Conservation (phyloP, 2,113 vertebrate species). For the Podarcis cretensis region DNA sequence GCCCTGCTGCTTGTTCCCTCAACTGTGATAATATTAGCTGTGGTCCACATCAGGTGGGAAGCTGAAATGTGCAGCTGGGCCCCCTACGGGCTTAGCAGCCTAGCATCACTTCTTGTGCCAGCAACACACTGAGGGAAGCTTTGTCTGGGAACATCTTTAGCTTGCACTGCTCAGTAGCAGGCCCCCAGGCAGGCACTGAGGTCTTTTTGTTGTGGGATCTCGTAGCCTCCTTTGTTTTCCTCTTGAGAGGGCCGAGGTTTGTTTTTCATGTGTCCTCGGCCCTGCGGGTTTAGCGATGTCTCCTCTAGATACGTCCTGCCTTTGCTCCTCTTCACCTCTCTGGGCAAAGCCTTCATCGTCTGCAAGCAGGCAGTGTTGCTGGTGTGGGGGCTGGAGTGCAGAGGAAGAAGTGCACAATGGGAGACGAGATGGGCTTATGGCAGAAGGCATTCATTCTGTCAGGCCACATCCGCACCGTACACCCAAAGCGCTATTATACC, state of each 20-base stretch:
- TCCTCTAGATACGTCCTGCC: background rate
- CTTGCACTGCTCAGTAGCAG: background rate
- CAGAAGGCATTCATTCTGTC: too few species aligned
- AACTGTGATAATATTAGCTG: background rate
- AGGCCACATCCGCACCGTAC: too few species aligned
- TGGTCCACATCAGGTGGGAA: background rate
- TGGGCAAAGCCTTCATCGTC: background rate
- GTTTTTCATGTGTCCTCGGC: background rate
- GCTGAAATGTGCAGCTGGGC: background rate
- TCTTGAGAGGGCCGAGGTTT: background rate
- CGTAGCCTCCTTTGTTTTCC: conserved; percentile 6
- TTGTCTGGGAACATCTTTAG: background rate
- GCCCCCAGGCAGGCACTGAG: background rate
- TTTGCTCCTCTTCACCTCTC: background rate
- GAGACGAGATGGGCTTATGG: too few species aligned
- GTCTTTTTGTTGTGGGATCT: background rate
- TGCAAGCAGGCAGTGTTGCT: background rate
- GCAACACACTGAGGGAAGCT: background rate
- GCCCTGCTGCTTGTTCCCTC: too few species aligned
- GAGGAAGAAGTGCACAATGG: background rate
- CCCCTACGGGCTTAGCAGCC: background rate
- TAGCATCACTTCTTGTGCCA: background rate
- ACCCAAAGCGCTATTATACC: too few species aligned
- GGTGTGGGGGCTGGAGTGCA: background rate
- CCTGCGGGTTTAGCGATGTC: background rate